Conservation (phyloP, 2,888 invertebrate species). For the Blastobasis lacticolella region DNA sequence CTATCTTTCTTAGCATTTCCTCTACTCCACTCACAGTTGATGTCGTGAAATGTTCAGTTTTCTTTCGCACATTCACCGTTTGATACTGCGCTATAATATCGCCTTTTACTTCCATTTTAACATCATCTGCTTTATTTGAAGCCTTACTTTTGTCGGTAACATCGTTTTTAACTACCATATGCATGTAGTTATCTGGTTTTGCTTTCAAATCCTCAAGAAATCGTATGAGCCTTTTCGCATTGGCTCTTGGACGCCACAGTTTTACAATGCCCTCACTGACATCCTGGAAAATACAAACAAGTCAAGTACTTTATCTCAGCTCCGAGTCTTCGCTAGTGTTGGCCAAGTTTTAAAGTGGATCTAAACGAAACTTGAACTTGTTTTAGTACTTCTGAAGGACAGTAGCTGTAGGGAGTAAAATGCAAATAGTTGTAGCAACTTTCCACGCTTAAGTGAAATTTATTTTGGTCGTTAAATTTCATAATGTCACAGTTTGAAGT, state of each 20-base stretch:
- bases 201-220: constrained; percentile 47
- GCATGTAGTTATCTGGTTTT: constrained; percentile 43
- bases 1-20: constrained; percentile 51
- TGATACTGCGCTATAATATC: constrained; percentile 50
- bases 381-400: not conserved
- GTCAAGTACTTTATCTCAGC: not conserved
- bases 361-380: not conserved
- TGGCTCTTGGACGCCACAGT: constrained; percentile 50
- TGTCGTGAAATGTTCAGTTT: constrained; percentile 20
- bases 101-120: constrained; percentile 15
- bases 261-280: constrained; percentile 57
- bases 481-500: too few species aligned
- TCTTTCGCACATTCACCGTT: constrained; percentile 38
- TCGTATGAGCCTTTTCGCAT: constrained; percentile 47
- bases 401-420: constrained; percentile 3
- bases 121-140: too few species aligned
- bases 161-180: constrained; percentile 16
- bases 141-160: too few species aligned
- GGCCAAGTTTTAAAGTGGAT: constrained; percentile 1
- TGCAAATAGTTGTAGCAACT: constrained; percentile 7
- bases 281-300: constrained; percentile 37
- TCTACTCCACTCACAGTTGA: constrained; percentile 40
- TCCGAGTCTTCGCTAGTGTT: not conserved
- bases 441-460: not conserved
- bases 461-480: not conserved